These are phyloP conservation scores for Prosopocoilus inquinatus DNA, from an alignment of 2,888 invertebrate species.

Conservation along the genomic window DNA sequence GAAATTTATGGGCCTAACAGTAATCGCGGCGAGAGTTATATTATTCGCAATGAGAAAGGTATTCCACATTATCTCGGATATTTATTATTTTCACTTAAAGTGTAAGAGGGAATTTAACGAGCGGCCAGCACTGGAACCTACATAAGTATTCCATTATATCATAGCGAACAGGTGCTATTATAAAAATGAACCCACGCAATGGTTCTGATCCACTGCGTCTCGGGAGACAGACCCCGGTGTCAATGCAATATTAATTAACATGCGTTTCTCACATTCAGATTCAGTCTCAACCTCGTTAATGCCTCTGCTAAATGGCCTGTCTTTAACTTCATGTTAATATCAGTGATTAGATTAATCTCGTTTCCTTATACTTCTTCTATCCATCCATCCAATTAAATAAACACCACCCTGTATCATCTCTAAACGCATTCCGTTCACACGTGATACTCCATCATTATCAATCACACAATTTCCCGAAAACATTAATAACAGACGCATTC, in stretches of 20 bases:
- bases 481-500: constrained; percentile 5
- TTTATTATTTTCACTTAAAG: constrained; percentile 47
- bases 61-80: constrained; percentile 42
- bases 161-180: constrained; percentile 48
- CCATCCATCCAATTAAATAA: too few species aligned
- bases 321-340: constrained; percentile 10
- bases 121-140: constrained; percentile 42
- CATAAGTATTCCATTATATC: constrained; percentile 49
- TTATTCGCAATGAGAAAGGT: constrained; percentile 34
- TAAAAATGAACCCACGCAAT: constrained; percentile 48
- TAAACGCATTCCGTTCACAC: too few species aligned
- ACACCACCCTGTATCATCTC: too few species aligned
- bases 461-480: constrained; percentile 11
- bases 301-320: constrained; percentile 7
- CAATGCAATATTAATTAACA: constrained; percentile 38
- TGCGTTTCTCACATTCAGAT: constrained; percentile 24
- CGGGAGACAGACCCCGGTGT: constrained; percentile 33
- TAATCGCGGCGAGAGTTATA: constrained; percentile 10
- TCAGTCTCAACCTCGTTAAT: constrained; percentile 10
- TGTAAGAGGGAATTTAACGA: constrained; percentile 44
- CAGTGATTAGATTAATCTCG: constrained; percentile 2
- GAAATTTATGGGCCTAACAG: constrained; percentile 13
- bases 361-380: not conserved
- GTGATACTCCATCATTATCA: constrained; percentile 14
- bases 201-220: constrained; percentile 43